Base-by-base conservation (phyloP, 2,888 invertebrate species). In the Teleiodes luculella region DNA sequence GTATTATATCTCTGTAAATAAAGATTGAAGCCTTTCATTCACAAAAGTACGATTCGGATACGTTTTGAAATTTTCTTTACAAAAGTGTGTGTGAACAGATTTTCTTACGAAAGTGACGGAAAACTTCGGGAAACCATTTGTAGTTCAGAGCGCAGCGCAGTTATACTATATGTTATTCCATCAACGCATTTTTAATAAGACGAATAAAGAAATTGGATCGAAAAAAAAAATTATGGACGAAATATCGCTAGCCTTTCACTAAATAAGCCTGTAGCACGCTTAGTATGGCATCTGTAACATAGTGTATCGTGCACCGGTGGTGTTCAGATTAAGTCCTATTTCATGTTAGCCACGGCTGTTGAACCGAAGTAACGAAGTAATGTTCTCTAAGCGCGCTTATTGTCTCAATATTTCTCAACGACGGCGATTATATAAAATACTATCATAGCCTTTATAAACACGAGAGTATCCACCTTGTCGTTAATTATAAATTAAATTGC, bases 301-400 rank as follows among this genome's bases (percentile, higher is more conserved):
- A 28, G 18, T 13, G 14, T 37, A 45, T 39, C 31, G 53, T 39
- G 46, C 24, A 18, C 45, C 20, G 18, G 13, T n/a, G 18, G 13
- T 20, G 18, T 31, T 59, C 61, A 61, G 67, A 68, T 66, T 69
- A 67, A 68, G 66, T 66, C 64, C 63, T 56, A 56, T 67, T 48
- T 49, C 68, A 67, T 58, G 61, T 72, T 70, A 64, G 74, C 60
- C 64, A 74, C 67, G 75, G 65, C 62, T 70, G 68, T 68, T 67
- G 56, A 59, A 57, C 63, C 61, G 57, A 63, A 60, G 64, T 60
- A 62, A 67, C 60, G 68, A 64, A n/a, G 24, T 68, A 68, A 74
- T 73, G 66, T 67, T 70, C 66, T 67, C 66, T 67, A 62, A 60
- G 46, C 53, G 55, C 58, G 64, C 68, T 70, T 70, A 72, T 70